Evolutionary conservation across 35 echinoderm and acorn worm genomes (phyloP).

Genomic region (Patiria miniata): DNA sequence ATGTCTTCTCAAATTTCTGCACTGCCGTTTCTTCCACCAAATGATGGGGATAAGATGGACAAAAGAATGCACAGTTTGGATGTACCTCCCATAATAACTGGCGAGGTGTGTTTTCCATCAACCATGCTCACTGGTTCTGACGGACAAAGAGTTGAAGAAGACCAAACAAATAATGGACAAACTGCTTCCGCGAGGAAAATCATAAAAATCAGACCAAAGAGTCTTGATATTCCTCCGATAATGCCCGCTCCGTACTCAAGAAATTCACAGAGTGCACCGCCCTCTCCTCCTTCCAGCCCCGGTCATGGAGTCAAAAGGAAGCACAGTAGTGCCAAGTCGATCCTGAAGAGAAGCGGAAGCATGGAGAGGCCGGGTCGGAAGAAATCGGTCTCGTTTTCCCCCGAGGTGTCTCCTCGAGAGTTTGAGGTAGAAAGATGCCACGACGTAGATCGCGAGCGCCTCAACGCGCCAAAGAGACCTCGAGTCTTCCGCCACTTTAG

Average conservation of each 20-base stretch:
- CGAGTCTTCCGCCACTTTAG: constrained; percentile 76
- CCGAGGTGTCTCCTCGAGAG: constrained; percentile 64
- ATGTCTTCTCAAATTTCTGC: too few species aligned
- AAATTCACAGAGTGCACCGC: constrained; percentile 38
- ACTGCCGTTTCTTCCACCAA: too few species aligned
- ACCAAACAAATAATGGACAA: constrained; percentile 1
- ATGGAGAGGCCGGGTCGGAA: constrained; percentile 69
- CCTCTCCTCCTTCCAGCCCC: constrained; percentile 34
- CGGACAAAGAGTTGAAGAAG: not conserved
- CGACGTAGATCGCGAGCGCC: not conserved
- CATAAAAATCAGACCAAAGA: constrained; percentile 58
- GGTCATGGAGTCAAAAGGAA: constrained; percentile 59
- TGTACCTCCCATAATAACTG: constrained; percentile 54
- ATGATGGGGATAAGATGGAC: too few species aligned
- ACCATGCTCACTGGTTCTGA: not conserved
- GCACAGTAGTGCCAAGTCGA: constrained; percentile 62
- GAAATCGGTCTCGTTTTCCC: constrained; percentile 92
- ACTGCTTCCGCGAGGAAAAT: not conserved
- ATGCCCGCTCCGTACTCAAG: constrained; percentile 26
- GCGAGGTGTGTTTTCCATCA: constrained; percentile 71
- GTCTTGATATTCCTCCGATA: constrained; percentile 78
- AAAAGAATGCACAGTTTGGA: constrained; percentile 65
- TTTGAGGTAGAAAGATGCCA: not conserved
- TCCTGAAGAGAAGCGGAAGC: constrained; percentile 74
- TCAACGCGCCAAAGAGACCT: constrained; percentile 45